Conservation (phyloP, 2,113 vertebrate genomes). For the Morone saxatilis region DNA sequence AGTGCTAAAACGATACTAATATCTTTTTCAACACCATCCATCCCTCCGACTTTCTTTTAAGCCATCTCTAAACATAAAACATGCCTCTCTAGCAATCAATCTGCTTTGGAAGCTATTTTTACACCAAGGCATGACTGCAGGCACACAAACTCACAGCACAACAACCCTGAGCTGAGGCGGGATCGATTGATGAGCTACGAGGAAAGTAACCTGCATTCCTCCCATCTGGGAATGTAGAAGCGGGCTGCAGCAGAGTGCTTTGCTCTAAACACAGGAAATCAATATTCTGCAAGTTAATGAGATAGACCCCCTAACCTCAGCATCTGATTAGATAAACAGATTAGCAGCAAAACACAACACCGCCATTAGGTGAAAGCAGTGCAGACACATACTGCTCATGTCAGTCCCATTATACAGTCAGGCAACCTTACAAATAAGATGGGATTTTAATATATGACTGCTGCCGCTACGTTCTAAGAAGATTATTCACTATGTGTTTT, state of each 20-base stretch:
- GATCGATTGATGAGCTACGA: constrained; percentile 72
- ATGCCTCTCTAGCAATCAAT: constrained; percentile 53
- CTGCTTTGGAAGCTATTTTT: constrained; percentile 64
- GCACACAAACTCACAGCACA: constrained; percentile 18
- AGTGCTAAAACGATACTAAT: constrained; percentile 15
- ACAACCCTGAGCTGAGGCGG: constrained; percentile 34
- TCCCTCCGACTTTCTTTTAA: constrained; percentile 27
- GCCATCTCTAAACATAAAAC: constrained; percentile 40
- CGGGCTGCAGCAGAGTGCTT: constrained; percentile 57
- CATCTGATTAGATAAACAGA: constrained; percentile 81
- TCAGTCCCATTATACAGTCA: constrained; percentile 39
- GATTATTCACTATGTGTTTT: constrained; percentile 18
- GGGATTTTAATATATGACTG: constrained; percentile 15
- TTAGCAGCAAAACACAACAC: constrained; percentile 75
- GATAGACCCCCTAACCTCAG: constrained; percentile 72
- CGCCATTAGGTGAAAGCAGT: constrained; percentile 56
- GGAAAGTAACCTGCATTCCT: constrained; percentile 66
- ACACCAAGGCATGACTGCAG: constrained; percentile 31
- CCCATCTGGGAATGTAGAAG: constrained; percentile 66
- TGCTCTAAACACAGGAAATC: constrained; percentile 70
- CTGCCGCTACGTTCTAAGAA: constrained; percentile 9
- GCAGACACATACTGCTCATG: constrained; percentile 45
- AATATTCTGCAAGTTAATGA: constrained; percentile 81
- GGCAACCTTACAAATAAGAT: constrained; percentile 22
- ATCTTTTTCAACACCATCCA: constrained; percentile 29